phyloP scores from a whole-genome alignment of 35 echinoderm and acorn worm genomes.

The Lytechinus variegatus region DNA sequence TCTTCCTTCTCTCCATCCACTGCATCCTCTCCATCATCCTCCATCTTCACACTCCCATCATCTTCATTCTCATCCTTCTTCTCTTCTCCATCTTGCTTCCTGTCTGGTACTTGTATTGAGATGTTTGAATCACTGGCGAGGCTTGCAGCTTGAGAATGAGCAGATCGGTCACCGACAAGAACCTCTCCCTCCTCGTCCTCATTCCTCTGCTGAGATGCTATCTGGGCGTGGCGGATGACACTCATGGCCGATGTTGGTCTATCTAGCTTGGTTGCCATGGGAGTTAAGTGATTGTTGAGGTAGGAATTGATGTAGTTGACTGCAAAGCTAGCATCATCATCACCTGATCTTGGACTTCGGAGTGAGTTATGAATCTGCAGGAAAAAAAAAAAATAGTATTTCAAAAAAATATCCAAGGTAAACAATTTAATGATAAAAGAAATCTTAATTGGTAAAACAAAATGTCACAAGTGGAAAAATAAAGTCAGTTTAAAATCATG shows the following conservation, averaged over 20 bases:
- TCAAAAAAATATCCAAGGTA: no score
- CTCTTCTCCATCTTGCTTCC: not conserved
- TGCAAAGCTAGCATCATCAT: slow-evolving; percentile 67
- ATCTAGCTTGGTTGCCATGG: slow-evolving; percentile 51
- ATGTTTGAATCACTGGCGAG: slow-evolving; percentile 30
- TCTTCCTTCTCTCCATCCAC: not conserved
- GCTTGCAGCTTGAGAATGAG: not conserved
- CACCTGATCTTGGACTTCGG: not conserved
- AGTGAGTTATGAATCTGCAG: slow-evolving; percentile 27
- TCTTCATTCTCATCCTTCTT: slow-evolving; percentile 5
- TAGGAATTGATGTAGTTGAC: slow-evolving; percentile 69
- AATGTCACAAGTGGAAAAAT: no score
- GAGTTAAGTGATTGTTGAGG: slow-evolving; percentile 53
- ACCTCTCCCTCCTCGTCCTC: not conserved
- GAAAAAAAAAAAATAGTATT: not conserved
- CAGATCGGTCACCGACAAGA: not conserved
- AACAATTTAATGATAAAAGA: no score
- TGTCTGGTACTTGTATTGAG: not conserved
- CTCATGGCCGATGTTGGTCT: slow-evolving; percentile 73
- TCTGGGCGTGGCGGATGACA: slow-evolving; percentile 68
- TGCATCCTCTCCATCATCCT: not conserved
- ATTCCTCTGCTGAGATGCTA: not conserved
- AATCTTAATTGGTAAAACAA: no score
- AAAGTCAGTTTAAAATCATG: no score
- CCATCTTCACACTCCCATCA: not conserved